Evolutionary conservation across 2,888 invertebrate species (phyloP).

Genomic region (Ditula angustiorana): DNA sequence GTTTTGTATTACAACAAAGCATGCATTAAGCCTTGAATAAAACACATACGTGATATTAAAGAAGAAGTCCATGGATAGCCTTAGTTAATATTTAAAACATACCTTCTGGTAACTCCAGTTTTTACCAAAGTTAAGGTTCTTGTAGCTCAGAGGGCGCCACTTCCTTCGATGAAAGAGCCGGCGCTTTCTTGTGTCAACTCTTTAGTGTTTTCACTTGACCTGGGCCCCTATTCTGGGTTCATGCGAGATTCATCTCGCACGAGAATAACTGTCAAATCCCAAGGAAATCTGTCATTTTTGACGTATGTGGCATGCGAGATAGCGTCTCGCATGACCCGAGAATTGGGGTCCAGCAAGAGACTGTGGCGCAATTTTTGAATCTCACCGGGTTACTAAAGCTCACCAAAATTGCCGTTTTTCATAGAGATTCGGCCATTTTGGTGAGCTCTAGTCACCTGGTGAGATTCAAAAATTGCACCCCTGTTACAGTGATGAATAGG

Average conservation of each 20-base stretch:
- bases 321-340: no score
- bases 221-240: no score
- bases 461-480: not conserved
- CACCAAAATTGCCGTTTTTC: not conserved
- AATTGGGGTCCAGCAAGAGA: no score
- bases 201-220: not conserved
- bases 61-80: not conserved
- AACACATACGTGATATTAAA: not conserved
- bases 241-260: not conserved
- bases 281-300: not conserved
- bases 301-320: no score
- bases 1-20: no score
- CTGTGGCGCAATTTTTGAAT: no score
- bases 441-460: no score
- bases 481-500: not conserved
- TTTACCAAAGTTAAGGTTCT: no score
- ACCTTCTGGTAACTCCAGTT: not conserved
- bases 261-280: no score
- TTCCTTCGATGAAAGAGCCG: not conserved
- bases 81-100: not conserved
- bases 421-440: not conserved
- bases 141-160: not conserved
- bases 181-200: not conserved
- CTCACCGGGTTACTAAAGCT: no score
- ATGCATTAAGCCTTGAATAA: not conserved